Evolutionary conservation across 2,797 vertebrate species (phyloP).

Genomic region (Sphenodon punctatus): DNA sequence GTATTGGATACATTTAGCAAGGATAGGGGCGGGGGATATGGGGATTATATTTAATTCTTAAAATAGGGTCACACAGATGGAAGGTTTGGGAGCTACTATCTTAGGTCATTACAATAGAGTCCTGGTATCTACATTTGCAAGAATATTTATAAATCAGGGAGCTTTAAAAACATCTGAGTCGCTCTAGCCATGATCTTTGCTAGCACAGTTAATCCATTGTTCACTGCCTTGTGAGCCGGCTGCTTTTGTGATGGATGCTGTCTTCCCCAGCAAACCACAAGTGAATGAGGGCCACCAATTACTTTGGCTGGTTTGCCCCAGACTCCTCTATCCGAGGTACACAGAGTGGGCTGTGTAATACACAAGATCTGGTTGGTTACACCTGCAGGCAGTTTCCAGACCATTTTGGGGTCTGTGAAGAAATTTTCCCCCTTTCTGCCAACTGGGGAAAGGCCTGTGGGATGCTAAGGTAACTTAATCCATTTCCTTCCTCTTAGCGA

Average conservation of each 20-base stretch:
- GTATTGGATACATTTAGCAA: too few species aligned
- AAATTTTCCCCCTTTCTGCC: neutral
- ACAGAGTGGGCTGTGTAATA: too few species aligned
- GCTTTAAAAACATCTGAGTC: constrained; percentile 13
- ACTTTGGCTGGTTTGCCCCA: too few species aligned
- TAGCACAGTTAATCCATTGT: neutral
- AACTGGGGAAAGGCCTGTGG: neutral
- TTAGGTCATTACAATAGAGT: constrained; percentile 1
- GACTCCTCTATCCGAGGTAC: too few species aligned
- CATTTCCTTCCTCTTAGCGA: neutral
- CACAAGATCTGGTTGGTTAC: too few species aligned
- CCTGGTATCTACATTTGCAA: neutral
- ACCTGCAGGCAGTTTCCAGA: too few species aligned
- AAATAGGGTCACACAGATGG: too few species aligned
- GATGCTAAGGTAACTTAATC: neutral
- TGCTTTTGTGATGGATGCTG: accelerated
- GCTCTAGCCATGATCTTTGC: neutral
- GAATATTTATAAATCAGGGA: constrained; percentile 14
- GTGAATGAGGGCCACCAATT: too few species aligned
- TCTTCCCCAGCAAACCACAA: too few species aligned
- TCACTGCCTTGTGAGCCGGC: neutral
- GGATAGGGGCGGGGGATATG: too few species aligned
- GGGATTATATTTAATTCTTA: too few species aligned
- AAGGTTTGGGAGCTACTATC: too few species aligned
- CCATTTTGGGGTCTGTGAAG: neutral